Evolutionary conservation across 1,140 invertebrate species (phyloP).

Genomic region (Atta cephalotes): DNA sequence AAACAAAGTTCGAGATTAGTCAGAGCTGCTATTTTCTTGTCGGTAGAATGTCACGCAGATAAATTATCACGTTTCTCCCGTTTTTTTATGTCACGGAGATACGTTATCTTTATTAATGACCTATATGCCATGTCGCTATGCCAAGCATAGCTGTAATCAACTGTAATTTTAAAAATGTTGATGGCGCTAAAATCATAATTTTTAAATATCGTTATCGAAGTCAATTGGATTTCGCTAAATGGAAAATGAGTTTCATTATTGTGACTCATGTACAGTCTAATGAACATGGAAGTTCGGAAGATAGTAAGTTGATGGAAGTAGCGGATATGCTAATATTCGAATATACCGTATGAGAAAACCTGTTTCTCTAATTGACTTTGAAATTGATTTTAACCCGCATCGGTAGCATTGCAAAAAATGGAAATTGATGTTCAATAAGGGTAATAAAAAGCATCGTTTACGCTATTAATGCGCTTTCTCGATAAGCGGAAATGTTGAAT

Average conservation of each 20-base stretch:
- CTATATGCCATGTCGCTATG: background rate
- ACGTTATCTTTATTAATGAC: slow-evolving; percentile 1
- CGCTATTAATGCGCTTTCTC: background rate
- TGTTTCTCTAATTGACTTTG: slow-evolving; percentile 36
- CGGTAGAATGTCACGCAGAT: background rate
- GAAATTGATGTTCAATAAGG: background rate
- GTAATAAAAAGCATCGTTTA: slow-evolving; percentile 18
- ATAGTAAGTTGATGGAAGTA: background rate
- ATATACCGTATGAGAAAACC: slow-evolving; percentile 15
- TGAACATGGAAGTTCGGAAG: background rate
- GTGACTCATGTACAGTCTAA: background rate
- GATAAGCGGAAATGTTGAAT: slow-evolving; percentile 33
- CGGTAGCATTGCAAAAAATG: background rate
- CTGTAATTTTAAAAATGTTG: background rate
- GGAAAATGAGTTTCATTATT: background rate
- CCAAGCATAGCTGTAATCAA: background rate
- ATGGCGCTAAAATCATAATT: background rate
- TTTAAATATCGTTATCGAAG: background rate
- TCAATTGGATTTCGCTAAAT: background rate
- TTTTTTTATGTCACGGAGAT: background rate
- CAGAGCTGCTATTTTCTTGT: background rate
- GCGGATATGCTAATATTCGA: background rate
- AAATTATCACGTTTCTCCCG: background rate
- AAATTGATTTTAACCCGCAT: slow-evolving; percentile 48
- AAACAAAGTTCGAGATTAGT: background rate